Percentiles rank a stretch among this genome's conserved stretches.
Conservation (phyloP, 2,888 invertebrate genomes). For the Notodonta ziczac region DNA sequence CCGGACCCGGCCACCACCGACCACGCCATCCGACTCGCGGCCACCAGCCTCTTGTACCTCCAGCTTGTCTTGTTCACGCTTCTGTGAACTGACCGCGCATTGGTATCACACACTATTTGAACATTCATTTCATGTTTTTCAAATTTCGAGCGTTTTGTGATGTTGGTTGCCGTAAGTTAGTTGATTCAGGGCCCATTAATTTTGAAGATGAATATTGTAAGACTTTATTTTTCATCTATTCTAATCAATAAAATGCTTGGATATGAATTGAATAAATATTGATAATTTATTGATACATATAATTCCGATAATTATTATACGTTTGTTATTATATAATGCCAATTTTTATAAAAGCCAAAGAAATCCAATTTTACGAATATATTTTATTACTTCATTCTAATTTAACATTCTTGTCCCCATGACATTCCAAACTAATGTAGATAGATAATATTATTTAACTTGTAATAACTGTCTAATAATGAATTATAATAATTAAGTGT, state of each 20-base stretch:
- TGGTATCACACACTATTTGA: slow-evolving; percentile 22
- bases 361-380: slow-evolving; percentile 10
- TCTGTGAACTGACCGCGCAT: slow-evolving; percentile 26
- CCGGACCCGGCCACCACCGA: slow-evolving; percentile 49
- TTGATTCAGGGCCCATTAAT: too few species aligned
- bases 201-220: too few species aligned
- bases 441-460: slow-evolving; percentile 44
- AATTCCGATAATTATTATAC: slow-evolving; percentile 1
- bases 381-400: slow-evolving; percentile 16
- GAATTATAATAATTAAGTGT: slow-evolving; percentile 58
- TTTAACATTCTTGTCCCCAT: slow-evolving; percentile 33
- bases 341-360: slow-evolving; percentile 35
- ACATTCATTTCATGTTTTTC: too few species aligned
- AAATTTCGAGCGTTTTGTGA: too few species aligned
- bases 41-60: slow-evolving; percentile 38
- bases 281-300: not conserved
- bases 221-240: too few species aligned
- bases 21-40: slow-evolving; percentile 28
- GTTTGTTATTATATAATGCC: slow-evolving; percentile 17
- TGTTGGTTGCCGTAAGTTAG: too few species aligned
- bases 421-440: slow-evolving; percentile 55
- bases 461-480: slow-evolving; percentile 58
- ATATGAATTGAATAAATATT: not conserved
- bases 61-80: slow-evolving; percentile 35
- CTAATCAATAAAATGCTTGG: too few species aligned